Evolutionary conservation across 1,140 invertebrate genomes (phyloP).

Genomic region (Capitella teleta): DNA sequence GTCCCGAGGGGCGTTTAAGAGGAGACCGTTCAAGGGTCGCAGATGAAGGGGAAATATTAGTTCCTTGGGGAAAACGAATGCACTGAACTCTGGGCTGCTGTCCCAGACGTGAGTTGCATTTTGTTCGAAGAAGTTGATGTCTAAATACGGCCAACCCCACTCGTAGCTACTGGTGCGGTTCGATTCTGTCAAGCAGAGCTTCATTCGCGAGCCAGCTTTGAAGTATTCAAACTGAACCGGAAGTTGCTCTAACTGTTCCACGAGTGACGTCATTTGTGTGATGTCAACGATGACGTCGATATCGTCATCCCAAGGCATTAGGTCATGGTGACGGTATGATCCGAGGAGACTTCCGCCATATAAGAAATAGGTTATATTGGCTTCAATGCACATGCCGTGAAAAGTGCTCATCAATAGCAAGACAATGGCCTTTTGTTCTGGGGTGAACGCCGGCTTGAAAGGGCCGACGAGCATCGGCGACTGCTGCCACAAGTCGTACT

Average conservation of each 20-base stretch:
- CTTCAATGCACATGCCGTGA: no score
- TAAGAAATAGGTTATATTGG: no score
- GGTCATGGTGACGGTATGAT: slow-evolving; percentile 13
- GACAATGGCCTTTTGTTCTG: slow-evolving; percentile 5
- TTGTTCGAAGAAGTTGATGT: not conserved
- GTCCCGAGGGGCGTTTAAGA: not conserved
- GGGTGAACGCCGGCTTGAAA: no score
- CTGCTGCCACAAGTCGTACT: no score
- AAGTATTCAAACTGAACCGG: not conserved
- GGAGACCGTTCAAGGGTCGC: not conserved
- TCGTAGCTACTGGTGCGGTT: not conserved
- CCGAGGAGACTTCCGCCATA: slow-evolving; percentile 15
- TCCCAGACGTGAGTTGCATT: slow-evolving; percentile 1
- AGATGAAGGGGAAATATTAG: not conserved
- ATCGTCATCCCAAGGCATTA: slow-evolving; percentile 20
- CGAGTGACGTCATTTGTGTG: not conserved
- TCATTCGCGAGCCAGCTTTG: not conserved
- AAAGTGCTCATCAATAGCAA: no score
- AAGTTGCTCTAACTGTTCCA: not conserved
- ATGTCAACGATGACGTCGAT: slow-evolving; percentile 11
- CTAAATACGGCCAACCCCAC: not conserved
- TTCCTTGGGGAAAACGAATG: not conserved
- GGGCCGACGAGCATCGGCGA: no score
- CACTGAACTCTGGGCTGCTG: not conserved
- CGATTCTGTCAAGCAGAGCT: not conserved